Evolutionary conservation across 2,797 vertebrate genomes (phyloP), one percentile per base, ranked within the genome.

Genomic region (Tangara arthus): DNA sequence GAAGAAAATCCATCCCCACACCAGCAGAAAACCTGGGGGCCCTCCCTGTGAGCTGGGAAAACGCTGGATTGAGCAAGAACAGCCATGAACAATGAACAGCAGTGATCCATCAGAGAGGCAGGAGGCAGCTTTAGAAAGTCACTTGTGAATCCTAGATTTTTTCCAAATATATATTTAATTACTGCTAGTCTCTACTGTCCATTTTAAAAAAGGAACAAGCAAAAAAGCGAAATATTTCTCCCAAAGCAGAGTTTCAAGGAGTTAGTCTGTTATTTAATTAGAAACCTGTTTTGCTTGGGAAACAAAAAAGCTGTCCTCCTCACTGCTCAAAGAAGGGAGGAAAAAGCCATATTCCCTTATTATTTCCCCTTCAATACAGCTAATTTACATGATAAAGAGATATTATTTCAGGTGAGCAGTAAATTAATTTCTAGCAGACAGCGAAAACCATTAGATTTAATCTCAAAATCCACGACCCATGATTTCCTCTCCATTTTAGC

Each of bases 1-100:
- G 66, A 93, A 70, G 94, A 96, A 94, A 92, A 97, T 97, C 93
- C 93, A 97, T 98, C 97, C 97, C 94, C 95, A 95, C 66, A 93
- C 42, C 92, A 94, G 86, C 88, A 94, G 94, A 85, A 97, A 93
- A 90, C 41, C 59, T 49, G 64, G 37, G 65, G 22, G 12, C 2
- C 63, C 35, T 22, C 87, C 41, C 35, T 34, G 35, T 6, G 18
- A 21, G 27, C 60, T 57, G 55, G 10, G 52, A 42, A 70, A 83
- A 73, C 37, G 11, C 22, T 3, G 35, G 32, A 68, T 22, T 82
- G 61, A 80, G 61, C 13, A 30, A 11, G 66, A 73, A 19, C 6
- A 30, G 53, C 49, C 75, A 71, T 23, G 52, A 88, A 49, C 34
- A 84, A 80, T 0, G 30, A 46, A 4, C n/a, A n/a, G 86, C 56